These are phyloP conservation scores for Onychomys leucogaster DNA, from an alignment of 2,797 vertebrate species.

Conservation along the genomic window DNA sequence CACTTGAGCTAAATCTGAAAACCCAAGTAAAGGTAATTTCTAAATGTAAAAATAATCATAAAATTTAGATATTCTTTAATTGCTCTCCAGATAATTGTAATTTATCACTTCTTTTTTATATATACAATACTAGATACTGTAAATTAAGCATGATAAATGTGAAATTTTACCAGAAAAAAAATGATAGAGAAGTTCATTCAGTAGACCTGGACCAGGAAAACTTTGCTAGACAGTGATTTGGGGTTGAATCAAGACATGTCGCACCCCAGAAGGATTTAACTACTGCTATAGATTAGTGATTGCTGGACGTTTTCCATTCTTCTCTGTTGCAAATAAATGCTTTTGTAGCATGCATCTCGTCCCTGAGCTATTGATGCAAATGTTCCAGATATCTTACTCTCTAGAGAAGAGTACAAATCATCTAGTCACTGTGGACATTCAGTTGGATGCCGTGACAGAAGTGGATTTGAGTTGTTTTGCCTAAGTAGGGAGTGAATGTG, in stretches of 20 bases:
- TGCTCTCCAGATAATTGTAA: conserved; percentile 46
- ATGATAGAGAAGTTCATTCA: background rate
- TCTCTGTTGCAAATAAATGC: conserved; percentile 28
- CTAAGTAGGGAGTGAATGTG: background rate
- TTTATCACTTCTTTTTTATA: conserved; percentile 50
- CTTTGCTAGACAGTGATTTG: conserved; percentile 22
- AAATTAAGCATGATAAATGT: background rate
- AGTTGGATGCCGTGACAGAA: background rate
- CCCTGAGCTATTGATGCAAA: background rate
- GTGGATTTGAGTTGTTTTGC: background rate
- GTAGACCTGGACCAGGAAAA: background rate
- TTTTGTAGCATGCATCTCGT: background rate
- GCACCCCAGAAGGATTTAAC: background rate
- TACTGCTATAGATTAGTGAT: conserved; percentile 5
- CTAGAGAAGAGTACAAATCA: background rate
- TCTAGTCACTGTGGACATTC: background rate
- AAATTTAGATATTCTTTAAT: conserved; percentile 20
- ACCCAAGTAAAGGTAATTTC: background rate
- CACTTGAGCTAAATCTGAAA: background rate
- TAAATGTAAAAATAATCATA: background rate
- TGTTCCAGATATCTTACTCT: background rate
- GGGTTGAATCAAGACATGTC: background rate
- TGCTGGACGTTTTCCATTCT: background rate
- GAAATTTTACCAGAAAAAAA: background rate
- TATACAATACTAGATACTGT: background rate